Conservation (phyloP, 2,797 vertebrate species). For the Tragelaphus oryx region DNA sequence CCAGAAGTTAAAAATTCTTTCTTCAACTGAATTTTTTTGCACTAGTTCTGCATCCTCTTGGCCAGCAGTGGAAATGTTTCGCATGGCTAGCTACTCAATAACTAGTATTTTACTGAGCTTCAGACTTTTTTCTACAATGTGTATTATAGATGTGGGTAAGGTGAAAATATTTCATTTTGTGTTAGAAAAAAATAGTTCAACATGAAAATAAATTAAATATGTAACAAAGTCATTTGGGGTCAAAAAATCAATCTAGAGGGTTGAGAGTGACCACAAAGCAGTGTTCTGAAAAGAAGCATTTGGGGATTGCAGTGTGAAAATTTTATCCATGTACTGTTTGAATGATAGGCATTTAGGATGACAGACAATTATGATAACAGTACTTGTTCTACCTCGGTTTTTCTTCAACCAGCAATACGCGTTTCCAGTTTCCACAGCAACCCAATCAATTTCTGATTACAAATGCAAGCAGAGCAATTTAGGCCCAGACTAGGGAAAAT, state of each 20-base stretch:
- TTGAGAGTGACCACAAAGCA: not conserved
- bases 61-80: not conserved
- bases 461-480: slow-evolving; percentile 67
- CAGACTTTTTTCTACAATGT: not conserved
- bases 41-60: not conserved
- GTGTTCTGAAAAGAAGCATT: not conserved
- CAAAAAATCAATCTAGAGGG: not conserved
- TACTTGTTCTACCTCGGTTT: not conserved
- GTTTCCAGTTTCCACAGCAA: slow-evolving; percentile 65
- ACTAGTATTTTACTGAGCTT: not conserved
- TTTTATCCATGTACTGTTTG: not conserved
- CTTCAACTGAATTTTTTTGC: not conserved
- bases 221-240: not conserved
- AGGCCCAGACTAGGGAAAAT: slow-evolving; percentile 40
- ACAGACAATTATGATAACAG: not conserved
- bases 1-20: not conserved
- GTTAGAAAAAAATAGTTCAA: not conserved
- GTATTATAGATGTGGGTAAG: not conserved
- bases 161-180: slow-evolving; percentile 22
- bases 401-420: slow-evolving; percentile 15
- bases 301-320: not conserved
- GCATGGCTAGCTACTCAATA: not conserved
- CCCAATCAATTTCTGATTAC: slow-evolving; percentile 72
- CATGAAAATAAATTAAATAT: slow-evolving; percentile 32
- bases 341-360: not conserved